Evolutionary conservation across 2,113 vertebrate species (phyloP), one percentile per base, ranked within the genome.

Genomic region (Pelmatolapia mariae): DNA sequence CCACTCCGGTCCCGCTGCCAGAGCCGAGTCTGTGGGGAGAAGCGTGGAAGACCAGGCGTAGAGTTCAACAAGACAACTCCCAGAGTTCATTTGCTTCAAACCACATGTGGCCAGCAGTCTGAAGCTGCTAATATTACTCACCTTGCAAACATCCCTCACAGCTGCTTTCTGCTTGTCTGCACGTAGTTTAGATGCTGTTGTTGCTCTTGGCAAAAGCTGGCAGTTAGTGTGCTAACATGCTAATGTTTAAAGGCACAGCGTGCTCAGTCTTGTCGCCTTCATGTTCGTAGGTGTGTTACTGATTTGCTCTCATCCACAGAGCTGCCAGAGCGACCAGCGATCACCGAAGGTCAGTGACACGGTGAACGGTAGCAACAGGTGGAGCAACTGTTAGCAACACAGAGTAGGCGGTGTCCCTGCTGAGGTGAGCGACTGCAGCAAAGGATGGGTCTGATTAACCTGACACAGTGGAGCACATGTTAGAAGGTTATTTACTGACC

Each of bases 81-180:
- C 36, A 52, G 4, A 38, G 6, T 18, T 57, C 2, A 19, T 56
- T 56, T 76, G 7, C 59, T 68, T 31, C 24, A 16, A 73, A 36
- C 13, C 59, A 43, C 45, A 50, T 24, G 15, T 36, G 80, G 82
- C 56, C 29, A 1, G 1, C 31, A 73, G 54, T 56, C 79, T 18
- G 61, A 73, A 29, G 38, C 22, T n/a, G 45, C 50, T 80, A 7
- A 79, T 66, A 90, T 90, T 80, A 89, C 83, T 87, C 87, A 82
- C 82, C 47, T 71, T 47, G 0, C 80, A 88, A 83, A 82, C 57
- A 84, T 88, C 36, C 61, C 33, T 76, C 43, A 43, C 91, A 92
- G 89, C 91, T 91, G 89, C 83, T 82, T 79, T 82, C 43, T 82
- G 83, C 86, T 89, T 82, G 73, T 66, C 80, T 11, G 12, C 50